phyloP scores from a whole-genome alignment of 2,797 vertebrate species.

The Phataginus tricuspis region DNA sequence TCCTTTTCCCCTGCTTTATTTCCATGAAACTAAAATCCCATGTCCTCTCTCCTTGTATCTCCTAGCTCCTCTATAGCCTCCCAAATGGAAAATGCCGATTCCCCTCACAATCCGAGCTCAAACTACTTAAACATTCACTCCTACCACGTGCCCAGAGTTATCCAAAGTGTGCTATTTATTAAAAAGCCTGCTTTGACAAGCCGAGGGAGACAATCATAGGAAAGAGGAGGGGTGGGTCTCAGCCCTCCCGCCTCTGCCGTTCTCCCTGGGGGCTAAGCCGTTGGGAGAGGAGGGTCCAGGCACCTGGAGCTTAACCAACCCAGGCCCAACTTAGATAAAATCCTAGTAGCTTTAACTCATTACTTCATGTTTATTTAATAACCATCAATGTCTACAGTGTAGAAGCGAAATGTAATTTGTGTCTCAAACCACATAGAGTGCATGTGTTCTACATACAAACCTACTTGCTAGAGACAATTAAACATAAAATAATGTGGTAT shows the following conservation, averaged over 20 bases:
- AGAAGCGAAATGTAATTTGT: neutral
- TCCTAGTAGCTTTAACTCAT: neutral
- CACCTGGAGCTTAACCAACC: rapidly evolving
- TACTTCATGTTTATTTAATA: neutral
- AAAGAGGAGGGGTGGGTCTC: neutral
- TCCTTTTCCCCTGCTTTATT: neutral
- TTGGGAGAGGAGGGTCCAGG: too few species aligned
- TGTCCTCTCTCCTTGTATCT: neutral
- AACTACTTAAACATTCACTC: neutral
- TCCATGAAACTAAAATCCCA: neutral
- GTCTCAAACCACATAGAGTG: rapidly evolving
- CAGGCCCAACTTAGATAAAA: neutral
- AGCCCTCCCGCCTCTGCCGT: neutral
- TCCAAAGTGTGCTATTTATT: neutral
- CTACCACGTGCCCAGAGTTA: neutral
- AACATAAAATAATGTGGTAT: neutral
- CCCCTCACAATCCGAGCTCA: neutral
- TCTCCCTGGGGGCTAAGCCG: rapidly evolving
- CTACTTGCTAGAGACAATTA: neutral
- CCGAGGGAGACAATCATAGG: neutral
- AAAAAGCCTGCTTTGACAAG: neutral
- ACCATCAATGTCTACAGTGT: too few species aligned
- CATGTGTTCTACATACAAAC: neutral
- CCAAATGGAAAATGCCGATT: neutral
- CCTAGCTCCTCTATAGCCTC: neutral